Base-by-base conservation (phyloP, 2,888 invertebrate species). In the Minunthozetes semirufus region DNA sequence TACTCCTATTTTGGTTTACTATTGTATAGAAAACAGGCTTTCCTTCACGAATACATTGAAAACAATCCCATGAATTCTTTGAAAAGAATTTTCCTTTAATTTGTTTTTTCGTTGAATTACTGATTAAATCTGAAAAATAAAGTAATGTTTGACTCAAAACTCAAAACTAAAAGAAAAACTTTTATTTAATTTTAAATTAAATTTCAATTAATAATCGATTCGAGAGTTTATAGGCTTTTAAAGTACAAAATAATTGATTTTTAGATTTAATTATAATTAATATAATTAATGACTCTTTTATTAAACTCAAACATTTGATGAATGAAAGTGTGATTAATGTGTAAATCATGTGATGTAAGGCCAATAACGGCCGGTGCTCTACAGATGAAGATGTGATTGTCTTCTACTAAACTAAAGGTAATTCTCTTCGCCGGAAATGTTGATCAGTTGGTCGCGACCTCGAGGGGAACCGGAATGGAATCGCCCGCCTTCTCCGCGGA, bases 401-500 rank as follows among this genome's bases (percentile, higher is more conserved):
- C 22, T 42, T n/a, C 22, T 42, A n/a, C n/a, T 6, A 5, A n/a
- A 53, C 42, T 42, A 42, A 1, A 42, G 5, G 42, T 42, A 42
- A n/a, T n/a, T 38, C 11, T 68, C 68, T 19, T 68, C 68, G 13
- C 68, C 68, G 2, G 42, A 42, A 8, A 68, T 68, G 15, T 42
- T 42, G n/a, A 68, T 38, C 15, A 42, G 42, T n/a, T 68, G 68
- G n/a, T 61, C 42, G 19, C 42, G 68, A 42, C 15, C 3, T 13
- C 68, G 11, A 25, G 17, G 13, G 17, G 68, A 68, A 3, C 88
- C 88, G 0, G 93, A 91, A 82, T 94, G 92, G 83, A 98, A 98
- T 78, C 97, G 87, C 5, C 98, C 98, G 19, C 97, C 97, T 85
- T 96, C 95, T 0, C 97, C 97, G 74, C 98, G 88, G 81, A 94